Evolutionary conservation across 2,888 invertebrate genomes (phyloP).

Genomic region (Smittia sp.): DNA sequence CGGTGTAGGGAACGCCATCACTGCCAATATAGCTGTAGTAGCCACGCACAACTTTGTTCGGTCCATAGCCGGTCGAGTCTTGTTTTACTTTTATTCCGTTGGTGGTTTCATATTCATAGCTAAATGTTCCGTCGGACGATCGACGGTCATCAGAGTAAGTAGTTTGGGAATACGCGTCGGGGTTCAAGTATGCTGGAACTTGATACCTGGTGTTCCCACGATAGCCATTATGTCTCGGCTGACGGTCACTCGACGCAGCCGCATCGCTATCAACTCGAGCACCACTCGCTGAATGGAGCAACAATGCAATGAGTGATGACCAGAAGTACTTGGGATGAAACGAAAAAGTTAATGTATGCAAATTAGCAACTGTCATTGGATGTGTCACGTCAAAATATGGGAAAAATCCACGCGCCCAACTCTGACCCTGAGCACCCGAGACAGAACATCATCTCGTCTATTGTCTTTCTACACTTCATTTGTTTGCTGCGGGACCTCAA

Average conservation of each 20-base stretch:
- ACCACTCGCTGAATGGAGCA: constrained; percentile 14
- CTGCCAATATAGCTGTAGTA: constrained; percentile 30
- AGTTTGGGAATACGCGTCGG: constrained; percentile 15
- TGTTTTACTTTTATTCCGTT: constrained; percentile 37
- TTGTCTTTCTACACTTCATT: constrained; percentile 1
- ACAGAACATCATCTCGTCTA: constrained; percentile 1
- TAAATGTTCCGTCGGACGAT: constrained; percentile 24
- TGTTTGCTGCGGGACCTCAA: neutral
- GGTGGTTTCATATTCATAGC: constrained; percentile 33
- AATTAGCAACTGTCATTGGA: constrained; percentile 27
- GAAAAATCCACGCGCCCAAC: neutral
- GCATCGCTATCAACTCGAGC: neutral
- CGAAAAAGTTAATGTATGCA: constrained; percentile 34
- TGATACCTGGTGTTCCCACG: constrained; percentile 26
- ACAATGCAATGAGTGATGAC: constrained; percentile 30
- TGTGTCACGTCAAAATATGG: constrained; percentile 10
- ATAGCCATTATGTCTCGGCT: neutral
- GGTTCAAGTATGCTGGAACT: constrained; percentile 28
- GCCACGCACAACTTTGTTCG: constrained; percentile 37
- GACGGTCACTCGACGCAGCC: neutral
- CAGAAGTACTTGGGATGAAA: constrained; percentile 28
- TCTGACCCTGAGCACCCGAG: neutral
- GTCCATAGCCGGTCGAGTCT: constrained; percentile 29
- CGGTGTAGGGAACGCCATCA: constrained; percentile 18
- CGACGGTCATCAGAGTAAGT: constrained; percentile 6